Evolutionary conservation across 2,113 vertebrate genomes (phyloP), one percentile per base, ranked within the genome.

Genomic region (Paraplagusia blochii): DNA sequence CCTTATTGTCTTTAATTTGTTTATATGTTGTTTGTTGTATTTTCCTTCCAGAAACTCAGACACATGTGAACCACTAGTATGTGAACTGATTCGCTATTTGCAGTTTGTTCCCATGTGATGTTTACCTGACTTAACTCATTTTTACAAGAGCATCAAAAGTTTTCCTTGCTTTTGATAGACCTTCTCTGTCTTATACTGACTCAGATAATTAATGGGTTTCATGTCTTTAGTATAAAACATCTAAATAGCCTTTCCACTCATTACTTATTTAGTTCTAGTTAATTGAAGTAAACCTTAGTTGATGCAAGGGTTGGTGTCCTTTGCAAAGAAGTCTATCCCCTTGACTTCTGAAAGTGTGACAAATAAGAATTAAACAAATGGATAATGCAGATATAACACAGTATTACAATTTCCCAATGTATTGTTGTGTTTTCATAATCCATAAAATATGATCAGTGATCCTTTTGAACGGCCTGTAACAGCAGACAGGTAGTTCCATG

Each of bases 231-330:
- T 89, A 89, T 87, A 87, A 90, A 90, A 85, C 73, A 74, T 76
- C 74, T 80, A 85, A 90, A 88, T 82, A 83, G 83, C 74, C 68
- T 85, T 55, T 63, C 73, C 77, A 59, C 74, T 51, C 85, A 89
- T 90, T 88, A 90, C 89, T 90, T 90, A 91, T 90, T 90, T 89
- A 90, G 65, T 72, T 82, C 72, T 89, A 88, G 88, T 89, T 90
- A 89, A 90, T 80, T 88, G 74, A 87, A 88, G 80, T 81, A 83
- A 81, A 88, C 85, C 78, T 90, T 80, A 76, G 84, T 77, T 88
- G 86, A 87, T 63, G 40, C 57, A 63, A 56, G 47, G 34, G 72
- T 68, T 78, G 47, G 63, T 18, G 48, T 45, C 48, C 48, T 51
- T 55, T 48, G 59, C 44, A 55, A 42, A 62, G 65, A 53, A 66